A percentile compares a stretch with the other conserved stretches of the same genome.
Conservation (phyloP, 2,113 vertebrate species). For the Bos indicus region DNA sequence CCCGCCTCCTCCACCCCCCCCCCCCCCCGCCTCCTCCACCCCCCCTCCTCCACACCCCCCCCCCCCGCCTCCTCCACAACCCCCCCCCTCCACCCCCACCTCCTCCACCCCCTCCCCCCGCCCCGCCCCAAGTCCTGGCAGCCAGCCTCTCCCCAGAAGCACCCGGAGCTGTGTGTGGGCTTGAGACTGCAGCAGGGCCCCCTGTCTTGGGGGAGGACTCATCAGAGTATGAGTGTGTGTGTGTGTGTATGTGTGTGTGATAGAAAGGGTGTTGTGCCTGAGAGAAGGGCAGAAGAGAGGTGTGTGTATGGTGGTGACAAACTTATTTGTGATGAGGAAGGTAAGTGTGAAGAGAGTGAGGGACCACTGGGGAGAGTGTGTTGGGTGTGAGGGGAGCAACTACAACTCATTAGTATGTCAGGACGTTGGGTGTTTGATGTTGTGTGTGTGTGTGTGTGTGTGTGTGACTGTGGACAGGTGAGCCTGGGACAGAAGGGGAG, state of each 20-base stretch:
- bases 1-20: fast-evolving
- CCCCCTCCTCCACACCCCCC: too few relatives aligned
- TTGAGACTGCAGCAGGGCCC: neutral
- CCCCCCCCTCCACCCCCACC: too few relatives aligned
- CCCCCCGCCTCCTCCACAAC: too few relatives aligned
- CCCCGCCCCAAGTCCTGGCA: neutral
- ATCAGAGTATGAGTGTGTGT: neutral
- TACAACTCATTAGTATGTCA: neutral
- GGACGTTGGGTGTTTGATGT: neutral
- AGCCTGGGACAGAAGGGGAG: neutral
- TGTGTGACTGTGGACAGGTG: neutral
- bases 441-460: neutral
- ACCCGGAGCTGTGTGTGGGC: neutral
- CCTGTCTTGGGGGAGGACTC: neutral
- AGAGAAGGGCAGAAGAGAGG: neutral
- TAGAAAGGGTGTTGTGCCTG: neutral
- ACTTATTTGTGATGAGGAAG: neutral
- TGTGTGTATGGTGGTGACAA: neutral
- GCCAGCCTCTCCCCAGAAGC: neutral
- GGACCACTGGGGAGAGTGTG: neutral
- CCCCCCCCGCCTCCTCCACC: too few relatives aligned
- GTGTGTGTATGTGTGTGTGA: neutral
- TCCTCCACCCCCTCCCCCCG: too few relatives aligned
- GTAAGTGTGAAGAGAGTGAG: too few relatives aligned
- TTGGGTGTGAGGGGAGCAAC: neutral